Base-by-base conservation (phyloP, 2,113 vertebrate species). In the Calyptomena viridis region DNA sequence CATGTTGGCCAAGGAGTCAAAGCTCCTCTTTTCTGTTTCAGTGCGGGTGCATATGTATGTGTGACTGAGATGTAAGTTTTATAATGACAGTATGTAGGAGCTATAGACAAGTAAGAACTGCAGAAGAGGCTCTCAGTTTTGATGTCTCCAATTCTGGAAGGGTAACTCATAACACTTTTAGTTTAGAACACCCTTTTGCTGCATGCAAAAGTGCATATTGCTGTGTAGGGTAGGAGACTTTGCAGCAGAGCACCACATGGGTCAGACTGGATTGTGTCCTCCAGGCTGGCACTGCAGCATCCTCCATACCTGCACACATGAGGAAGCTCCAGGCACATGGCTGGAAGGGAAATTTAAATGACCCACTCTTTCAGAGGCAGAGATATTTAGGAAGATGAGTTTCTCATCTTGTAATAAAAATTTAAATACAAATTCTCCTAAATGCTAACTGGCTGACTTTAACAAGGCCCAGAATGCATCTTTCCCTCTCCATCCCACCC, bases 351-450 rank as follows among this genome's bases (percentile, higher is more conserved):
- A 53, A 42, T 90, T 78, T 84, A 89, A 94, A 84, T 62, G 58
- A 90, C 69, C 46, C 77, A 49, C 40, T 82, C 60, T 75, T 87
- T 66, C 40, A 72, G 42, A 81, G 47, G 68, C 58, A 68, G 69
- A 84, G 80, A 68, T 92, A 87, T 66, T 89, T 91, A 89, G 49
- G 80, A 89, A 92, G 88, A 92, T 69, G 63, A 12, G 44, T 93
- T 96, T 89, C 83, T 92, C 85, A 87, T 88, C 58, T 72, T 5
- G 30, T 84, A 90, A 75, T 95, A 96, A 92, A 97, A 95, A 94
- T 92, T n/a, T 95, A 95, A 89, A 89, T 84, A 90, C 80, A 82
- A 90, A 53, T 89, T 75, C 83, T 79, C 77, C 76, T 90, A 94
- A 95, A 89, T 72, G 90, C 60, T 92, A 77, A 92, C 87, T 90